Base-by-base conservation (phyloP, 1,140 invertebrate genomes). In the Trichonephila clavipes region DNA sequence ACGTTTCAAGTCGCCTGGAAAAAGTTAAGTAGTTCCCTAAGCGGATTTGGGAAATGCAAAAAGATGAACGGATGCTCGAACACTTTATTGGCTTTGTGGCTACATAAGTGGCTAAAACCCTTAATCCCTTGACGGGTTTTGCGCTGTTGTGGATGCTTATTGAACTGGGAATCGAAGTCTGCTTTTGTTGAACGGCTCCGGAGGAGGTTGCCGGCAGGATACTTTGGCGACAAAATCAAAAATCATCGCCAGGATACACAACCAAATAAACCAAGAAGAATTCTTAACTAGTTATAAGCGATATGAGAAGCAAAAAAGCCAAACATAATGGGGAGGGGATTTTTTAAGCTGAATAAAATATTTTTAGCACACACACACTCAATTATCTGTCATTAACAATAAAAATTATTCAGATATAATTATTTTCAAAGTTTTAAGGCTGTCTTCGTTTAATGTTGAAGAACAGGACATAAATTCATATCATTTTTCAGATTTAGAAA, bases 41-140 rank as follows among this genome's bases (percentile, higher is more conserved):
- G 88, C 88, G 69, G 88, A 89, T 89, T 89, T 69, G 61, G 86
- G 61, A 24, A 34, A 51, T 51, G 51, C 72, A 28, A 81, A 85
- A 85, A 44, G 24, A 88, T n/a, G 88, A 88, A 72, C 88, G 88
- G 88, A 72, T 89, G 88, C 88, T 89, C 6, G 64, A 40, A 44
- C 88, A 89, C 88, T 72, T 89, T 34, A 89, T 69, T 89, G 88
- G 64, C 44, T 89, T 89, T 77, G 64, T 28, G 88, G 88, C 64
- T 44, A 89, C 88, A 89, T 89, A 89, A 89, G 88, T 89, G 88
- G 88, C 88, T 77, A 58, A 89, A 89, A 89, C 88, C 88, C 58
- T 44, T 89, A 89, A 89, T 89, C 88, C 64, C 66, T 58, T 16
- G 88, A 62, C 64, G 66, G 69, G 34, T 77, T 28, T 89, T 77